Evolutionary conservation across 2,797 vertebrate species (phyloP).

Genomic region (Botia kubotai): DNA sequence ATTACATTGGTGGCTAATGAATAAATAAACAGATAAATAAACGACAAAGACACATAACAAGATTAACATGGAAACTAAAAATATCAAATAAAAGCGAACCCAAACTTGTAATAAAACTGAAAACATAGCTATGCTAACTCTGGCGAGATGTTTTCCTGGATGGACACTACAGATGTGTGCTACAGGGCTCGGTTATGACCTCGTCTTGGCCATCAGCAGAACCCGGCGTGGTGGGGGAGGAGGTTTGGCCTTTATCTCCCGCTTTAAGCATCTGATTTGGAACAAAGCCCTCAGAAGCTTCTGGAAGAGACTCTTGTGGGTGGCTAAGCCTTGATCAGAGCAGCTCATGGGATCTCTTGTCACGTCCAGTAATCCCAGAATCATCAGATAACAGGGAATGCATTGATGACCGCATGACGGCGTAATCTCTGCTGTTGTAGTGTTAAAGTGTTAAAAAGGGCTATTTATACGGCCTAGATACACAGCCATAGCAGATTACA

Average conservation of each 20-base stretch:
- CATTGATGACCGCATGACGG: conserved; percentile 47
- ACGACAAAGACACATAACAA: too few relatives aligned
- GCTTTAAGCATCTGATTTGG: conserved; percentile 74
- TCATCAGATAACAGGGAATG: conserved; percentile 56
- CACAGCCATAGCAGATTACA: conserved; percentile 28
- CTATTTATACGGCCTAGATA: conserved; percentile 31
- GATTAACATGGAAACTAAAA: too few relatives aligned
- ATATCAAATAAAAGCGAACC: too few relatives aligned
- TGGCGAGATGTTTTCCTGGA: background rate
- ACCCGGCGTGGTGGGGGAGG: conserved; percentile 17
- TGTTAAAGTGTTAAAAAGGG: conserved; percentile 44
- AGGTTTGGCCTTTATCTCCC: conserved; percentile 75
- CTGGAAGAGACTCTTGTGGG: conserved; percentile 55
- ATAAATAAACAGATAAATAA: too few relatives aligned
- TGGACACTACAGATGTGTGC: conserved; percentile 5
- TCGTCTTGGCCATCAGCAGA: conserved; percentile 47
- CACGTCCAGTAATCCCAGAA: conserved; percentile 55
- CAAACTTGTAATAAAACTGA: too few relatives aligned
- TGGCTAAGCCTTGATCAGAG: conserved; percentile 74
- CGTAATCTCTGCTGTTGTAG: conserved; percentile 21
- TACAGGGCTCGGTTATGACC: conserved; percentile 40
- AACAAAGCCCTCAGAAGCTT: conserved; percentile 72
- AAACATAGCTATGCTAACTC: too few relatives aligned
- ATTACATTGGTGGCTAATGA: conserved; percentile 1
- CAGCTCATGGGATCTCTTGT: conserved; percentile 60